phyloP scores from a whole-genome alignment of 1,140 invertebrate genomes.

The Palaemon carinicauda region DNA sequence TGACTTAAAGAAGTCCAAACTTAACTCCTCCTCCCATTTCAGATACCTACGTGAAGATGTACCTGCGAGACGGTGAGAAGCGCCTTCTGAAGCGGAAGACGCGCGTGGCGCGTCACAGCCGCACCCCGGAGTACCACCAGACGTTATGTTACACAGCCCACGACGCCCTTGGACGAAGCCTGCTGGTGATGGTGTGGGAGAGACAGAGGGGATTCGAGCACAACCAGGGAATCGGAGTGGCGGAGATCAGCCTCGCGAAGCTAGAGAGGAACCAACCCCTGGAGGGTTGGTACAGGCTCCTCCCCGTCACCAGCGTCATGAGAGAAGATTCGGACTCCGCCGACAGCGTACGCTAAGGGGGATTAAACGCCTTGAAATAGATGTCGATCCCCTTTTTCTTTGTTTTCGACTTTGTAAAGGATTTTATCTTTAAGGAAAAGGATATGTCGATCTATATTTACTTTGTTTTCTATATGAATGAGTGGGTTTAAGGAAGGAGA shows the following conservation, averaged over 20 bases:
- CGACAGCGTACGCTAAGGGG: slow-evolving; percentile 48
- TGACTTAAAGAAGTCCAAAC: too few relatives aligned
- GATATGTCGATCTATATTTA: neutral
- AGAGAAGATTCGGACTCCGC: slow-evolving; percentile 54
- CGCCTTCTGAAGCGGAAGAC: slow-evolving; percentile 92
- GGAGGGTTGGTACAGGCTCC: slow-evolving; percentile 88
- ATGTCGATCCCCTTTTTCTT: neutral
- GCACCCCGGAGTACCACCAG: slow-evolving; percentile 84
- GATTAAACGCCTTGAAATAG: neutral
- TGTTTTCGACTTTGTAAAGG: too few relatives aligned
- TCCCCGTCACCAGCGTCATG: slow-evolving; percentile 70
- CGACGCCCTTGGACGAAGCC: slow-evolving; percentile 82
- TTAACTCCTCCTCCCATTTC: slow-evolving; percentile 61
- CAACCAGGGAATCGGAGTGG: slow-evolving; percentile 86
- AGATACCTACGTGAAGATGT: slow-evolving; percentile 95
- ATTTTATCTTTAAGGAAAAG: too few relatives aligned
- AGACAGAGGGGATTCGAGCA: slow-evolving; percentile 82
- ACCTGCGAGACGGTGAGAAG: slow-evolving; percentile 84
- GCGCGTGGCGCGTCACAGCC: slow-evolving; percentile 78
- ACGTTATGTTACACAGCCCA: slow-evolving; percentile 86
- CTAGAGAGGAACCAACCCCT: slow-evolving; percentile 80
- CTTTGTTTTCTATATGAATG: too few relatives aligned
- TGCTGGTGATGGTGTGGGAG: slow-evolving; percentile 91
- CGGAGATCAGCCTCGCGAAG: slow-evolving; percentile 81
- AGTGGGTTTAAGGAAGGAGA: too few relatives aligned